Base-by-base conservation (phyloP, 2,888 invertebrate species). In the Spilarctia lutea region DNA sequence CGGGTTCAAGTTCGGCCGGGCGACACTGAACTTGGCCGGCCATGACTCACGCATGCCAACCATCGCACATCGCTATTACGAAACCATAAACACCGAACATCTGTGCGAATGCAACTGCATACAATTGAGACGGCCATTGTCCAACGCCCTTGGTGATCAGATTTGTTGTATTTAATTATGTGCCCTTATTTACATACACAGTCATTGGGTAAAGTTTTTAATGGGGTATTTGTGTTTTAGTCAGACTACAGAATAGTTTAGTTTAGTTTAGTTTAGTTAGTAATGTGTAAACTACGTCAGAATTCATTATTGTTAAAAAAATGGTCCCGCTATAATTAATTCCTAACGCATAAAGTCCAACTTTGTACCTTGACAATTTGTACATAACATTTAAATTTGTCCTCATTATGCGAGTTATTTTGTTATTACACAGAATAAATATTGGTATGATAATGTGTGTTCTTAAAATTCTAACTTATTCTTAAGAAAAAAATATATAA, bases 11-110 rank as follows among this genome's bases (percentile, higher is more conserved):
- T 95, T 95, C 95, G 95, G 91, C 77, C 91, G 88, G 88, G 88
- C 94, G 95, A 95, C 95, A 95, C 94, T 96, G 95, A 96, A 96
- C 95, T 95, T 95, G 95, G 94, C 91, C 92, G 94, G 91, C 93
- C 94, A 83, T 95, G 95, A 95, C 93, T 95, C 95, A 96, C 90
- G 90, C 92, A 91, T 91, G 88, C 91, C 90, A 90, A 89, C 91
- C 93, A 91, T 91, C 91, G 87, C 85, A 89, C 93, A 91, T 91
- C 91, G 87, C 85, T 90, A 92, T 95, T 94, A 95, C 93, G 94
- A 94, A 94, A 95, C 92, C 94, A 94, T 94, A 94, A 94, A 93
- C 93, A 92, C 86, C 86, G 84, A 81, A 89, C 91, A 92, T 93
- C 92, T 92, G 91, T 90, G 90, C 90, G 87, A 91, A 88, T 90